Base-by-base conservation (phyloP, 2,113 vertebrate genomes). In the Chionis minor region DNA sequence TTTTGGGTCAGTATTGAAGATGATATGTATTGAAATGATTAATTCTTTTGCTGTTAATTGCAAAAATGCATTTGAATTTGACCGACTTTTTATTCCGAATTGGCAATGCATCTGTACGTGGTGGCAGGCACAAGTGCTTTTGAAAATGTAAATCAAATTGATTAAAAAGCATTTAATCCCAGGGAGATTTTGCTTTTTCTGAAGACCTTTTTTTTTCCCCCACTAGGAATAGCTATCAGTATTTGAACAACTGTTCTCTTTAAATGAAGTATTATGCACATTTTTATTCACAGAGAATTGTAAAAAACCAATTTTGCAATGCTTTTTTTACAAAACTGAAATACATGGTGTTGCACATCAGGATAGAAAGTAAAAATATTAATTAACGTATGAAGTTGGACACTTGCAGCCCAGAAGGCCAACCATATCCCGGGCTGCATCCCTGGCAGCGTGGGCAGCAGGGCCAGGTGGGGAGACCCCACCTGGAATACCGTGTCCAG, bases 401-500 rank as follows among this genome's bases (percentile, higher is more conserved):
- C 2, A 11, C 30, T 42, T 18, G 15, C 21, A 70, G 28, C 56
- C 51, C 19, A n/a, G 35, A 69, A 66, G 19, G 23, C 19, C 33
- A 45, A 1, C 2, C 0, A 0, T 28, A 0, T 66, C 40, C 45
- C 35, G 40, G 7, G 45, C 47, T 44, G 6, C 28, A 59, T 40
- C 58, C 4, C 9, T 12, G 32, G n/a, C 1, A 35, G 17, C 1
- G 1, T 27, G n/a, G 15, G 8, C 45, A 40, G 38, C 18, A 51
- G 47, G 42, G 40, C 0, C 0, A 45, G 33, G 21, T 79, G 3
- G 3, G 40, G 59, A 59, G 28, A 52, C 22, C 33, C 12, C 33
- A 1, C 20, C 44, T 49, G 56, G 1, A 71, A n/a, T 9, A 0
- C 32, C 42, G 42, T 0, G 0, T 61, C 9, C 74, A 22, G 28